Evolutionary conservation across 1,140 invertebrate species (phyloP).

Genomic region (Scaptomyza pallida): DNA sequence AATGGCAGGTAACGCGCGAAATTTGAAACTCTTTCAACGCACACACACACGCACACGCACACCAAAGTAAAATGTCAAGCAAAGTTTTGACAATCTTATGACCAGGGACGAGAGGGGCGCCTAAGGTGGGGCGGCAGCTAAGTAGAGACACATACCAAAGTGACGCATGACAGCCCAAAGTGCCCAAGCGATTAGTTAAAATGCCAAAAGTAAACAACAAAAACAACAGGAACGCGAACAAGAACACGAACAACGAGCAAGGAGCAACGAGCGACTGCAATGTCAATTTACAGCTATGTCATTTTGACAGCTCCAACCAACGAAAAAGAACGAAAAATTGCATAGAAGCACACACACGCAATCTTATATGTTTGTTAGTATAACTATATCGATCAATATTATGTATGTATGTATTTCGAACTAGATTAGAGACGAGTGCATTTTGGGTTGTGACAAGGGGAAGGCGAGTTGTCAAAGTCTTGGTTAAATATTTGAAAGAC

Average conservation of each 20-base stretch:
- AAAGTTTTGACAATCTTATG: conserved; percentile 45
- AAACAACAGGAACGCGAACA: no score
- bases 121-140: background rate
- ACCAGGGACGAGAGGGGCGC: background rate
- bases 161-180: conserved; percentile 48
- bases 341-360: background rate
- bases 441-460: no score
- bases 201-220: conserved; percentile 47
- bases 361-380: no score
- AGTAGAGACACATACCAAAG: conserved; percentile 40
- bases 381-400: background rate
- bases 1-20: conserved; percentile 26
- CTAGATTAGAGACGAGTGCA: conserved; percentile 13
- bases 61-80: conserved; percentile 28
- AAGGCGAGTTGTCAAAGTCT: conserved; percentile 8
- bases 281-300: conserved; percentile 36
- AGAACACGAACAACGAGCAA: conserved; percentile 11
- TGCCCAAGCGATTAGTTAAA: conserved; percentile 52
- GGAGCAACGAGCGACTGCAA: conserved; percentile 32
- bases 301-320: conserved; percentile 18
- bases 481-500: background rate
- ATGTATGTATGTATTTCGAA: background rate
- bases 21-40: conserved; percentile 33
- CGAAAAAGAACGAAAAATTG: conserved; percentile 13
- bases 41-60: background rate